Conservation (phyloP, 2,888 invertebrate species). For the Spialia ferax region DNA sequence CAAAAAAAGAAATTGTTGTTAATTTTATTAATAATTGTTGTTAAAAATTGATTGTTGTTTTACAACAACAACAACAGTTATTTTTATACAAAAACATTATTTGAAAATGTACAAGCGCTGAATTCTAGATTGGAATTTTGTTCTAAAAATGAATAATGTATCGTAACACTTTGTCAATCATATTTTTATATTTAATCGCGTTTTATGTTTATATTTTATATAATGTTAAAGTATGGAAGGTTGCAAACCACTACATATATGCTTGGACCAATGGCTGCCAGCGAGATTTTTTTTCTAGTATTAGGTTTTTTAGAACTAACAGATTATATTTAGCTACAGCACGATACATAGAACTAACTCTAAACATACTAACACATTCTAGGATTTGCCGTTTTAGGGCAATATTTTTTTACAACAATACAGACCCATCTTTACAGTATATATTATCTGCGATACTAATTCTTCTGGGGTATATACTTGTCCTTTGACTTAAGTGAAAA, state of each 20-base stretch:
- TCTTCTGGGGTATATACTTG: background rate
- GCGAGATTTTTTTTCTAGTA: slow-evolving; percentile 26
- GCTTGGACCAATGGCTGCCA: slow-evolving; percentile 81
- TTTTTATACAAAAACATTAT: too few species aligned
- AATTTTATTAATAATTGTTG: background rate
- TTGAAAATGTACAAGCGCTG: background rate
- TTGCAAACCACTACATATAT: slow-evolving; percentile 53
- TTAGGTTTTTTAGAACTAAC: slow-evolving; percentile 25
- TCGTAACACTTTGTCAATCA: too few species aligned
- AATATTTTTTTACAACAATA: background rate
- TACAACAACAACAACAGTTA: too few species aligned
- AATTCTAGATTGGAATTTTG: too few species aligned
- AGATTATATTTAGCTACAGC: slow-evolving; percentile 14
- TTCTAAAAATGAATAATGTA: too few species aligned
- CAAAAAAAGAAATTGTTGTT: background rate
- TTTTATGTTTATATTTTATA: background rate
- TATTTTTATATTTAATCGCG: too few species aligned
- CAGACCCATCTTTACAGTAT: background rate
- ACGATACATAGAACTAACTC: slow-evolving; percentile 40
- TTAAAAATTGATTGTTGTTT: background rate
- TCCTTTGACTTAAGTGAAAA: background rate
- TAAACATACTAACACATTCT: slow-evolving; percentile 55
- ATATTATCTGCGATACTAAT: background rate
- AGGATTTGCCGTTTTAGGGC: slow-evolving; percentile 40
- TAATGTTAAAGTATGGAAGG: too few species aligned